A percentile compares a stretch with the other conserved stretches of the same genome.
Conservation (phyloP, 1,140 invertebrate species). For the Sarcophaga peregrina region DNA sequence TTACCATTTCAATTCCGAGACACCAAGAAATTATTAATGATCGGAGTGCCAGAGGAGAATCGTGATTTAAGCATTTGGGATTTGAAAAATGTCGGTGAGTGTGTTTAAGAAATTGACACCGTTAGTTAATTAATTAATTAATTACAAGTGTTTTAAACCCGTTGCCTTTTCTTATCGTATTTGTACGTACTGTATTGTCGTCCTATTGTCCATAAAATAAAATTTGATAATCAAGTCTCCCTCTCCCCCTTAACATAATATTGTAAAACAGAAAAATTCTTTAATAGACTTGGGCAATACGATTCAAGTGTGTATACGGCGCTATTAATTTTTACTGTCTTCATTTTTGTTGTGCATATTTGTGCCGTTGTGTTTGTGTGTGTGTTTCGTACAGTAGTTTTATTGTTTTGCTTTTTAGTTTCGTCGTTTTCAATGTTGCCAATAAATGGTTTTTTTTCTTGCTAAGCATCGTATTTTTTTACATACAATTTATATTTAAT, state of each 20-base stretch:
- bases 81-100: slow-evolving; percentile 64
- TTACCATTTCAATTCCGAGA: slow-evolving; percentile 65
- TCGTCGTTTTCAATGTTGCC: neutral
- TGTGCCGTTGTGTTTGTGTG: neutral
- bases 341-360: neutral
- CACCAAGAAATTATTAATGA: slow-evolving; percentile 63
- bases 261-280: neutral
- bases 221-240: neutral
- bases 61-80: slow-evolving; percentile 64
- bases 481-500: too few relatives aligned
- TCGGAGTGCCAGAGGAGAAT: slow-evolving; percentile 62
- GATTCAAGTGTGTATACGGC: slow-evolving; percentile 35
- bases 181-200: neutral
- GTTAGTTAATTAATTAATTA: neutral
- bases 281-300: slow-evolving; percentile 8
- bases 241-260: neutral
- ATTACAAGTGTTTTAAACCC: neutral
- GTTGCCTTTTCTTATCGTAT: slow-evolving; percentile 21
- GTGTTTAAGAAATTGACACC: neutral
- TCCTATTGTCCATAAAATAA: neutral
- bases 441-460: neutral
- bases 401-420: slow-evolving; percentile 8
- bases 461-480: too few relatives aligned
- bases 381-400: slow-evolving; percentile 26
- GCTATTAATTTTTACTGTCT: slow-evolving; percentile 38